Evolutionary conservation across 2,888 invertebrate species (phyloP), one percentile per base, ranked within the genome.

Genomic region (Limulus polyphemus): DNA sequence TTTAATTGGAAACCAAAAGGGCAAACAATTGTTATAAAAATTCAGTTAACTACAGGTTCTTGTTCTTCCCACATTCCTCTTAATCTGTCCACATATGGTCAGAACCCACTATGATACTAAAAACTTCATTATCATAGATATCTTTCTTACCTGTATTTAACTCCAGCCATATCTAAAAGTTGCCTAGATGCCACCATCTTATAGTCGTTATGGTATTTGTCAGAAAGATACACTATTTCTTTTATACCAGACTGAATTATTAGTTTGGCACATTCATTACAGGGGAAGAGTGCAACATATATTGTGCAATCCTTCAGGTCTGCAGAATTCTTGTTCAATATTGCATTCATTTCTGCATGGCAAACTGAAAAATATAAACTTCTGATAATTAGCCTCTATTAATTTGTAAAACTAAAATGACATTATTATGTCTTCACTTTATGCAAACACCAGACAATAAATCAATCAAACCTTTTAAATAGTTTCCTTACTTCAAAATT

Each of bases 301-400:
- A 99, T 83, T 0, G 83, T 83, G 73, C 92, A 91, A 67, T 84
- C 83, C 69, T 83, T 83, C 0, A 94, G 80, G 77, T 87, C 84
- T 0, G 83, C 80, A 0, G 83, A 81, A 75, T 91, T 93, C 75
- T 87, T 91, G 75, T 98, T 98, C 14, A 97, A 73, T 68, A 99
- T 88, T 1, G 98, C 98, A 79, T 99, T 99, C 79, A 95, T 83
- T 80, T 99, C 98, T 3, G 98, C 98, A 78, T 99, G 98, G 68
- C 95, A 95, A 0, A 99, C 98, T 91, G 77, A 65, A 81, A 81
- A 62, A 32, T 32, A 32, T 5, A 32, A 32, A 32, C 32, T 32
- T 32, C 32, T 32, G 32, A 32, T 32, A 7, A 32, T 32, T 32
- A 32, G 32, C 32, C 7, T 32, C 7, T 32, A 32, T 32, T 5